phyloP scores from a whole-genome alignment of 2,797 vertebrate genomes.

The Chelidonichthys spinosus region DNA sequence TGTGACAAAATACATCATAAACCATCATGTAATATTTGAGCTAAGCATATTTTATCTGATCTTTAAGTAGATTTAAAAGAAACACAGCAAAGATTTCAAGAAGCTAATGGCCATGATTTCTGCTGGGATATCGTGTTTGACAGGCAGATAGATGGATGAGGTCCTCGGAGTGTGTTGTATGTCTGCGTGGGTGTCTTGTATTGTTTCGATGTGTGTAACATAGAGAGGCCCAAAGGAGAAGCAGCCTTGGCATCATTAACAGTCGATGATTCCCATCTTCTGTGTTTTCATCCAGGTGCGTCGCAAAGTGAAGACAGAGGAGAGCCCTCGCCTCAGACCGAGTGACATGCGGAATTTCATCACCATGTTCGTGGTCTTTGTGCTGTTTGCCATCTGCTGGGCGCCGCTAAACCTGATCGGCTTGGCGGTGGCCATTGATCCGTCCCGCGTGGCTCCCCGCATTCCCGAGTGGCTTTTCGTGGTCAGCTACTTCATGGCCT shows the following conservation, averaged over 20 bases:
- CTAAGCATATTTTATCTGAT: not conserved
- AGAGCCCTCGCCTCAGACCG: constrained; percentile 79
- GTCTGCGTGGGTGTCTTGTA: constrained; percentile 3
- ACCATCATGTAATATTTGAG: constrained; percentile 21
- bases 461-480: constrained; percentile 87
- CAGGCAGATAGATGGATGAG: constrained; percentile 6
- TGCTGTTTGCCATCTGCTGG: constrained; percentile 90
- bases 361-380: constrained; percentile 90
- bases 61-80: not conserved
- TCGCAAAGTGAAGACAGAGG: constrained; percentile 83
- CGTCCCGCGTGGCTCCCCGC: constrained; percentile 77
- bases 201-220: constrained; percentile 3
- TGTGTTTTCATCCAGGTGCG: constrained; percentile 73
- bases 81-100: constrained; percentile 1
- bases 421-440: constrained; percentile 85
- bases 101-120: constrained; percentile 1
- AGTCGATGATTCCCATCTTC: constrained; percentile 7
- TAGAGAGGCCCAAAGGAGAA: not conserved
- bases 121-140: constrained; percentile 12
- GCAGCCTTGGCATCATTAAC: not conserved
- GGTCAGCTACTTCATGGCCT: constrained; percentile 90
- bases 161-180: constrained; percentile 7
- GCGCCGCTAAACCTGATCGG: constrained; percentile 88
- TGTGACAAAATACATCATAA: constrained; percentile 16
- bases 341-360: constrained; percentile 88